Percentiles rank a stretch among this genome's conserved stretches.
These are phyloP conservation scores for Microplitis demolitor DNA, from an alignment of 1,140 invertebrate genomes.

Conservation along the genomic window DNA sequence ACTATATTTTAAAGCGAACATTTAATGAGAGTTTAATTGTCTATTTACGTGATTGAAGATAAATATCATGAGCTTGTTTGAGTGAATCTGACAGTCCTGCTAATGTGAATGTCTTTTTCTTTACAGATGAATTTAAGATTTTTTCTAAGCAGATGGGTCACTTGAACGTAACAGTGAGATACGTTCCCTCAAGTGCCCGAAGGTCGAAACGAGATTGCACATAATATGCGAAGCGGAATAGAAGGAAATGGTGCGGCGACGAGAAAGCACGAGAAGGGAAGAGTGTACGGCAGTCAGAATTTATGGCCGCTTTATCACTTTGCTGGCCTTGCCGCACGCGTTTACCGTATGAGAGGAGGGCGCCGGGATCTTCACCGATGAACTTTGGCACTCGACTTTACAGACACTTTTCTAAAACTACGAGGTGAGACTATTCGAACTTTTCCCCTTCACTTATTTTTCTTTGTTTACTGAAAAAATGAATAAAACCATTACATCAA, in stretches of 20 bases:
- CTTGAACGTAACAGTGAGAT: constrained; percentile 34
- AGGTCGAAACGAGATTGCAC: constrained; percentile 34
- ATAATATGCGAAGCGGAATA: constrained; percentile 22
- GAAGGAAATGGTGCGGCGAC: constrained; percentile 12
- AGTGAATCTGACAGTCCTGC: not conserved
- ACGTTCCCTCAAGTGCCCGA: constrained; percentile 20
- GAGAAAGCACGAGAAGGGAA: constrained; percentile 35
- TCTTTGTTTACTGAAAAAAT: not conserved
- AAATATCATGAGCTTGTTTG: not conserved
- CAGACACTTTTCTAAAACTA: constrained; percentile 26
- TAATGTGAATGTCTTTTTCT: not conserved
- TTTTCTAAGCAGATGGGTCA: constrained; percentile 41
- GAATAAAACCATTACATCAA: not conserved
- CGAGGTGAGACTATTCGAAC: constrained; percentile 18
- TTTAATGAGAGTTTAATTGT: too few relatives aligned
- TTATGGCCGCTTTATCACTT: constrained; percentile 64
- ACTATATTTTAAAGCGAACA: too few relatives aligned
- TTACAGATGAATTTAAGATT: not conserved
- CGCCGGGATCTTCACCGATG: constrained; percentile 54
- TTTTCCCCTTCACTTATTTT: constrained; percentile 12
- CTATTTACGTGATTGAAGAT: not conserved
- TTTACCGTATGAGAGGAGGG: constrained; percentile 41
- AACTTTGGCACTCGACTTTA: constrained; percentile 59
- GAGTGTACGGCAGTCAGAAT: constrained; percentile 54
- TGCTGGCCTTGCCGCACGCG: constrained; percentile 56